A percentile compares a stretch with the other conserved stretches of the same genome.
phyloP scores from a whole-genome alignment of 2,797 vertebrate genomes.

The Phrynocephalus vlangalii region DNA sequence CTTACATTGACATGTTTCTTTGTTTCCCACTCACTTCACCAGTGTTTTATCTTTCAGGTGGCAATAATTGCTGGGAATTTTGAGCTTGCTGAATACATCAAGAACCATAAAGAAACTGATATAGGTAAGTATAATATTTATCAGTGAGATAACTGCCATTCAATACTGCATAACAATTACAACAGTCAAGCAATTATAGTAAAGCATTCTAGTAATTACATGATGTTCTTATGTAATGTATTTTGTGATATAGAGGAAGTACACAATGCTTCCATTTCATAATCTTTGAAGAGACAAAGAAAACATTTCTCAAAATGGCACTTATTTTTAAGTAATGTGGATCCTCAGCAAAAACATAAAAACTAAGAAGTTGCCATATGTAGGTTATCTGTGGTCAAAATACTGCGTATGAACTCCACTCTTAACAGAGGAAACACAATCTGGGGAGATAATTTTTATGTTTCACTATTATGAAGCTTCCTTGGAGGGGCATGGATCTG shows the following conservation, averaged over 20 bases:
- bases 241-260: neutral
- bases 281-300: neutral
- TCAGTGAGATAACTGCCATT: neutral
- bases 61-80: conserved; percentile 97
- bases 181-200: neutral
- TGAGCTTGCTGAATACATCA: conserved; percentile 95
- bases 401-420: neutral
- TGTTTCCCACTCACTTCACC: neutral
- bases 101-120: conserved; percentile 93
- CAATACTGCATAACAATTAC: neutral
- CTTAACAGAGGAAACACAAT: neutral
- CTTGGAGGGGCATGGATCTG: neutral
- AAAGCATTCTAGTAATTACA: conserved; percentile 9
- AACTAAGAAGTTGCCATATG: neutral
- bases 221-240: fast-evolving
- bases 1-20: neutral
- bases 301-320: neutral
- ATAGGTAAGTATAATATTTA: conserved; percentile 84
- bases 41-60: conserved; percentile 80
- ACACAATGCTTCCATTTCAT: neutral
- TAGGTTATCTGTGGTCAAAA: neutral
- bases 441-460: neutral
- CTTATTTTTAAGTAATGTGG: neutral
- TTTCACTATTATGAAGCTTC: neutral
- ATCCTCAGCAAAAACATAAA: neutral